These are phyloP conservation scores for Acanthis flammea DNA, from an alignment of 2,797 vertebrate genomes.

Conservation along the genomic window DNA sequence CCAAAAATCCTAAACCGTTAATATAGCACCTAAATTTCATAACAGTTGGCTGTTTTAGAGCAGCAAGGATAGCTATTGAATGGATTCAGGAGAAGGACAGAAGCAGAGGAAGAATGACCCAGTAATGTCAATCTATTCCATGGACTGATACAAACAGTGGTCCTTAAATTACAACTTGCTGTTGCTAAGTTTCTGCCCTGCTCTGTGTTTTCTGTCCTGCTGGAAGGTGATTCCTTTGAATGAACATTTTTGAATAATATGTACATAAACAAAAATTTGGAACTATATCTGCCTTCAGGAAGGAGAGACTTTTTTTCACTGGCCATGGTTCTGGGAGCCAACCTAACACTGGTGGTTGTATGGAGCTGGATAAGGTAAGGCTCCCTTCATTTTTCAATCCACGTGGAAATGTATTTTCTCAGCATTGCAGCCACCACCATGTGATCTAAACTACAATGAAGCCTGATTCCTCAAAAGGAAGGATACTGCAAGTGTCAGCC, in stretches of 20 bases:
- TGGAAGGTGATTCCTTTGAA: neutral
- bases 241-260: neutral
- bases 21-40: neutral
- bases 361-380: neutral
- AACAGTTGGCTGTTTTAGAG: neutral
- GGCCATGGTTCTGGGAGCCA: neutral
- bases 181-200: neutral
- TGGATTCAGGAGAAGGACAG: neutral
- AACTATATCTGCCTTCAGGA: neutral
- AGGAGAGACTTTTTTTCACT: neutral
- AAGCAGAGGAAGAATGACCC: neutral
- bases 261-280: neutral
- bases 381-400: neutral
- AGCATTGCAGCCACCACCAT: neutral
- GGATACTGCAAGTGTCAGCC: neutral
- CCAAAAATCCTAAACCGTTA: neutral
- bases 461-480: neutral
- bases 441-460: neutral
- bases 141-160: accelerated
- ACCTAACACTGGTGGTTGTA: neutral
- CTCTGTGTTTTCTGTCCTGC: neutral
- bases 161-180: neutral
- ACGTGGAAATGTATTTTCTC: neutral
- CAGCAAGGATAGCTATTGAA: neutral
- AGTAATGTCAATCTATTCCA: neutral